Base-by-base conservation (phyloP, 2,888 invertebrate genomes). In the Onchidella celtica region DNA sequence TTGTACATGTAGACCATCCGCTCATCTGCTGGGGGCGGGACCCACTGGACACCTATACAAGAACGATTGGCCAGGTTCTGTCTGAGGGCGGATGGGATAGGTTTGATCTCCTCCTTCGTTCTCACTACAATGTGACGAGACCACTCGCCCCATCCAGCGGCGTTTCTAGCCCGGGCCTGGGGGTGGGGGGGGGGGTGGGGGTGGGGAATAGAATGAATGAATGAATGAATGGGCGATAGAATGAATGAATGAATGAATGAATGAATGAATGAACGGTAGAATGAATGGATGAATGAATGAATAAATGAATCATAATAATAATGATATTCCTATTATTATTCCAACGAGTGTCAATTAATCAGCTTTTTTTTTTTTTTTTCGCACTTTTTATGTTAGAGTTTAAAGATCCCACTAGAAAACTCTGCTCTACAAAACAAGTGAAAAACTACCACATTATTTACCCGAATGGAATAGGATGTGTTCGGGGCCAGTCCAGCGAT, bases 21-120 rank as follows among this genome's bases (percentile, higher is more conserved):
- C 0, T 34, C 1, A n/a, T 68, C 27, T 11, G 11, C 2, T 4
- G 32, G 24, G 0, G 79, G 79, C 2, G 72, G 63, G 4, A 34
- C 72, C 79, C 79, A 79, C 17, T 40, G 32, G 47, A 79, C 63
- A 24, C 79, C 72, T 14, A 79, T 79, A 61, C 79, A 79, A 24
- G 79, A 65, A 0, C 14, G 4, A 65, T 72, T 79, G 40, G 55
- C 72, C 9, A 72, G 11, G 47, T 1, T 72, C 55, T 79, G 79
- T 9, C 32, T 40, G 6, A 79, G 32, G n/a, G 70, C 70, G 24
- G 59, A 34, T 1, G 65, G 63, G 47, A 32, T 63, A 9, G 72
- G 70, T 32, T 29, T 32, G 47, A 47, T 36, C 47, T 70, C 79
- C 3, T 2, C 24, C 24, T 55, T 40, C n/a, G 79, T 79, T 3